Evolutionary conservation across 2,797 vertebrate genomes (phyloP), one percentile per base, ranked within the genome.

Genomic region (Fistularia tabacaria): DNA sequence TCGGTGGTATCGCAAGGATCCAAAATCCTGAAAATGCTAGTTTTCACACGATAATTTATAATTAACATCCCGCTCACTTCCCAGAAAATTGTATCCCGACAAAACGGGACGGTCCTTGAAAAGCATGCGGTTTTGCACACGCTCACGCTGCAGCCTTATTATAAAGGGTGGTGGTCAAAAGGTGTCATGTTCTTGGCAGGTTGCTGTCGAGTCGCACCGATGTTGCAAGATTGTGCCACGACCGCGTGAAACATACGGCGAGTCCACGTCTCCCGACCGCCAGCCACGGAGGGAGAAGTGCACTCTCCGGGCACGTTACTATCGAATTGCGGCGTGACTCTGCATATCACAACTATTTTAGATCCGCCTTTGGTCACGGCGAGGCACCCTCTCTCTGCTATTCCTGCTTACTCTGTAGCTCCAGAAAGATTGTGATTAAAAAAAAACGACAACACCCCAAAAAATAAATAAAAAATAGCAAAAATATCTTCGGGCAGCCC

Each of bases 381-480:
- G 64, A 74, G 54, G 45, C 57, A 59, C 49, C 57, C 54, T 59
- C 59, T 62, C 46, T 52, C 7, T 50, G 50, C 44, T 14, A 14
- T 41, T 70, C 46, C 63, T 69, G 64, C 77, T 83, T 66, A 76
- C 66, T 72, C 69, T 39, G 36, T 49, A 54, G 54, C 59, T 59
- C 73, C 66, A 66, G 57, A 68, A 68, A 76, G 66, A 60, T 54
- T 54, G 36, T 49, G 58, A 69, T 54, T 25, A 25, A 25, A 67
- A 74, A 64, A 68, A 49, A 59, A 25, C 25, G 5, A 25, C 25
- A 25, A 25, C 25, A 25, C 5, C 25, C 2, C 25, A 25, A 25
- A 25, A 25, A 25, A 25, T 3, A 25, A 25, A 25, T 3, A 25
- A 2, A 25, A 25, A 25, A 25, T 25, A 5, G 5, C 25, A 25